Conservation (phyloP, 2,888 invertebrate genomes). For the Chloroclystis v-ata region DNA sequence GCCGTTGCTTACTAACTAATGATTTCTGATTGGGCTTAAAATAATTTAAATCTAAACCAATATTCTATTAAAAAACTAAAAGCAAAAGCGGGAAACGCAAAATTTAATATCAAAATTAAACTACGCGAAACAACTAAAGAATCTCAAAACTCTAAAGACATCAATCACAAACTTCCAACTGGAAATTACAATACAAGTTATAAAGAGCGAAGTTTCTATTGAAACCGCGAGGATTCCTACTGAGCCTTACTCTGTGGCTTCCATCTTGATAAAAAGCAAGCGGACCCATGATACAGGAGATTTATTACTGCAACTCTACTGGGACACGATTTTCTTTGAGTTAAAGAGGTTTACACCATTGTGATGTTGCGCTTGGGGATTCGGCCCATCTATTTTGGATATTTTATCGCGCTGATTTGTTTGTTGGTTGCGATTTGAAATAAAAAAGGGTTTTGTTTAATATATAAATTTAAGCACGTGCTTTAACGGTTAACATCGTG, state of each 20-base stretch:
- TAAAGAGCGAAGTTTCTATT: slow-evolving; percentile 13
- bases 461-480: too few species aligned
- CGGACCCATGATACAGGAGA: slow-evolving; percentile 55
- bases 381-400: too few species aligned
- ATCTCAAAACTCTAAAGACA: background rate
- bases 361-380: slow-evolving; percentile 4
- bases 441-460: too few species aligned
- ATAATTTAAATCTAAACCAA: too few species aligned
- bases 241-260: slow-evolving; percentile 24
- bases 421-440: too few species aligned
- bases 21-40: too few species aligned
- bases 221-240: slow-evolving; percentile 11
- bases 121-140: background rate
- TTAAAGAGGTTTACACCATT: slow-evolving; percentile 36
- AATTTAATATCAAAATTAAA: background rate
- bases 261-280: slow-evolving; percentile 61
- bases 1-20: too few species aligned
- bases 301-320: slow-evolving; percentile 60
- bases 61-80: too few species aligned
- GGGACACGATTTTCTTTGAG: slow-evolving; percentile 57
- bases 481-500: too few species aligned
- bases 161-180: slow-evolving; percentile 9
- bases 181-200: slow-evolving; percentile 1
- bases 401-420: too few species aligned
- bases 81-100: too few species aligned